Conservation (phyloP, 2,888 invertebrate genomes). For the Ectropis crepuscularia region DNA sequence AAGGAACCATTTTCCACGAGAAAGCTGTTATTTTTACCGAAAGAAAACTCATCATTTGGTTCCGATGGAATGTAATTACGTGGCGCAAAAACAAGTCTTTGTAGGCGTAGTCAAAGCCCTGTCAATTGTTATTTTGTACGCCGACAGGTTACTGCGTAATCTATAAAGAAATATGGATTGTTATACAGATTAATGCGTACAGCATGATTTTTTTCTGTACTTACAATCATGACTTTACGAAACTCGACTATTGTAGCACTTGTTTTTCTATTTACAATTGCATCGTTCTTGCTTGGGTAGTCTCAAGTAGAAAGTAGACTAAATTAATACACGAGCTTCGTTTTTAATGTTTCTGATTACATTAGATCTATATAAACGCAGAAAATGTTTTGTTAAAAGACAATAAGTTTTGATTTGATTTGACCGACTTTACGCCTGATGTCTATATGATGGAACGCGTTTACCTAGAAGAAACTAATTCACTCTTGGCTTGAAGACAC, state of each 20-base stretch:
- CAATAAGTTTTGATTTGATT: too few species aligned
- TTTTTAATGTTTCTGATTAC: too few species aligned
- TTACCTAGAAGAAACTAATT: too few species aligned
- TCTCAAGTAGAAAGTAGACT: too few species aligned
- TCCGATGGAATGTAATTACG: slow-evolving; percentile 55
- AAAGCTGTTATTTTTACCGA: slow-evolving; percentile 55
- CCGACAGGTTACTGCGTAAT: slow-evolving; percentile 23
- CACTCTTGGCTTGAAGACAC: too few species aligned
- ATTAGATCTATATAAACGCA: too few species aligned
- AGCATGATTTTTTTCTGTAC: not conserved
- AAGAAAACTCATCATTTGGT: slow-evolving; percentile 56
- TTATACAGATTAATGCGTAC: slow-evolving; percentile 11
- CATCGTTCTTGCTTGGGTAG: too few species aligned
- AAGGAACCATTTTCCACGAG: slow-evolving; percentile 51
- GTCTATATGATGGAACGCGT: too few species aligned
- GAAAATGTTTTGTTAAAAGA: too few species aligned
- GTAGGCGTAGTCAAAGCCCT: slow-evolving; percentile 47
- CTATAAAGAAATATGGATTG: slow-evolving; percentile 32
- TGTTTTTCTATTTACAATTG: not conserved
- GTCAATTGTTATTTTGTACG: slow-evolving; percentile 47
- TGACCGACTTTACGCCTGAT: too few species aligned
- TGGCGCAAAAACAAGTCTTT: slow-evolving; percentile 47
- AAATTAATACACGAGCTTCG: too few species aligned
- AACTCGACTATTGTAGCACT: not conserved
- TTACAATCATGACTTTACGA: slow-evolving; percentile 9